These are phyloP conservation scores for Sparus aurata DNA, from an alignment of 2,797 vertebrate genomes.

Conservation along the genomic window DNA sequence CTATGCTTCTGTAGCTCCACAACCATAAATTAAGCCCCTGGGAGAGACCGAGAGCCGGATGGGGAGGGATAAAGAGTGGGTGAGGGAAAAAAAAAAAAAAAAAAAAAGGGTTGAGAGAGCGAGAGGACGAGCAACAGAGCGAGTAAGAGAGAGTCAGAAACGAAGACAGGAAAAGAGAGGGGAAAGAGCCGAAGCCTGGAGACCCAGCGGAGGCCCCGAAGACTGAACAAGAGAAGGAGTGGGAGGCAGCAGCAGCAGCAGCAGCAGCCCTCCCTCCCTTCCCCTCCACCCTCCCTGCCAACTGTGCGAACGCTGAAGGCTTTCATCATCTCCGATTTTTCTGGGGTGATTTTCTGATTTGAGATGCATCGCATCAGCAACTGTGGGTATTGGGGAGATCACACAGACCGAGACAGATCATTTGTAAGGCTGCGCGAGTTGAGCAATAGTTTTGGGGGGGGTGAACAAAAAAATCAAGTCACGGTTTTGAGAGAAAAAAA, in stretches of 20 bases:
- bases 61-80: constrained; percentile 66
- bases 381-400: constrained; percentile 56
- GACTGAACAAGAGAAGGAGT: constrained; percentile 74
- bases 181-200: constrained; percentile 63
- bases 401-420: constrained; percentile 55
- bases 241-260: constrained; percentile 52
- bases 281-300: constrained; percentile 54
- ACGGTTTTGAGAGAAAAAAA: not conserved
- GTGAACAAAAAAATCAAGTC: not conserved
- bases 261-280: constrained; percentile 36
- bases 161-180: constrained; percentile 53
- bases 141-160: constrained; percentile 53
- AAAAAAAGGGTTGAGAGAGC: constrained; percentile 41
- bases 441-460: constrained; percentile 27
- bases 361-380: constrained; percentile 56
- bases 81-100: constrained; percentile 46
- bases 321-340: constrained; percentile 73
- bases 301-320: constrained; percentile 61
- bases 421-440: constrained; percentile 47
- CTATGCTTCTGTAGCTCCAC: constrained; percentile 76
- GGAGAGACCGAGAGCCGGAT: constrained; percentile 66
- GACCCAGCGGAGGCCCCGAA: constrained; percentile 67
- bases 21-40: constrained; percentile 83
- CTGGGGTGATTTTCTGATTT: constrained; percentile 64
- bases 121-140: constrained; percentile 57